Conservation (phyloP, 2,797 vertebrate species). For the Melanotaenia trifasciata region DNA sequence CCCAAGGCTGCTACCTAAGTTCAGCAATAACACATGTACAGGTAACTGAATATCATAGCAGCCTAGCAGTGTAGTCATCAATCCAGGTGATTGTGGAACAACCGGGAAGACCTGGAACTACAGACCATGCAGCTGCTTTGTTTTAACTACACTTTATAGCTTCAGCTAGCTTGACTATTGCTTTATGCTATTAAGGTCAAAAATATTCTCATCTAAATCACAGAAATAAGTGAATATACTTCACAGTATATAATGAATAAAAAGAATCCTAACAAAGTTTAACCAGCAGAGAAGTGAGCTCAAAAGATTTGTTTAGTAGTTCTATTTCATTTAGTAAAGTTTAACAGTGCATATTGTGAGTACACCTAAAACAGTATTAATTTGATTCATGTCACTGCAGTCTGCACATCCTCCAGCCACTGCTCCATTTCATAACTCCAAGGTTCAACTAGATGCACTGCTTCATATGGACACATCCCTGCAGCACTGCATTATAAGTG, state of each 20-base stretch:
- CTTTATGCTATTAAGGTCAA: background rate
- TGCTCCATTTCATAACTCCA: background rate
- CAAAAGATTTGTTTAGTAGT: constrained; percentile 24
- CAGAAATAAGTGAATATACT: background rate
- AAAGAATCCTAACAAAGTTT: background rate
- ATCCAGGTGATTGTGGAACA: too few relatives aligned
- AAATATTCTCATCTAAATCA: background rate
- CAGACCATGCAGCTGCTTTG: background rate
- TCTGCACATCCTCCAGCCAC: constrained; percentile 4
- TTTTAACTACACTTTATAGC: background rate
- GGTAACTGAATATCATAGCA: too few relatives aligned
- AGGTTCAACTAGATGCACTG: constrained; percentile 5
- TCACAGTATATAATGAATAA: background rate
- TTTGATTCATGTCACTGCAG: constrained; percentile 27
- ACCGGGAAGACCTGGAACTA: background rate
- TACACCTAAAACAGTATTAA: constrained; percentile 23
- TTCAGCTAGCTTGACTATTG: background rate
- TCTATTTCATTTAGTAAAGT: constrained; percentile 25
- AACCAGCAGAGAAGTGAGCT: constrained; percentile 1
- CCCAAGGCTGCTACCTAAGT: too few relatives aligned
- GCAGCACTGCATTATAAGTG: constrained; percentile 17
- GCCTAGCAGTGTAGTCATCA: too few relatives aligned
- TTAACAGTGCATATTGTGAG: constrained; percentile 24
- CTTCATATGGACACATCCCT: constrained; percentile 13
- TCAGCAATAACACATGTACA: too few relatives aligned